Base-by-base conservation (phyloP, 2,888 invertebrate species). In the Eilema depressum region DNA sequence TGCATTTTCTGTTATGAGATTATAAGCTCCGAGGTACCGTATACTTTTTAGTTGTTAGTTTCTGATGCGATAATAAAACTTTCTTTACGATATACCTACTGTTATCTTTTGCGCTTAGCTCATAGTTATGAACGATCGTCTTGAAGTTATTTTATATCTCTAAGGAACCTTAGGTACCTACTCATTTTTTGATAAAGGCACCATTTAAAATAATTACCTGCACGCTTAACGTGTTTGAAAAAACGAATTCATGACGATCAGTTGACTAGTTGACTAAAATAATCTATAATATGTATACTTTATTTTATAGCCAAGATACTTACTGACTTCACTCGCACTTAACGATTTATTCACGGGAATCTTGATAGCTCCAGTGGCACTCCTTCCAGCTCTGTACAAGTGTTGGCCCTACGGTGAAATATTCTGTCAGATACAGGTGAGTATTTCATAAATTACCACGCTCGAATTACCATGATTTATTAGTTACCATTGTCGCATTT, bases 331-430 rank as follows among this genome's bases (percentile, higher is more conserved):
- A 72, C 94, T 98, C 89, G 98, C 98, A 47, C 96, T 98, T 85
- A 98, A 98, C 96, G 98, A 98, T 92, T 96, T 98, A 78, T 98
- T 98, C 85, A 98, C 98, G 89, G 98, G 98, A 63, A 96, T 98
- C 82, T 96, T 98, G 86, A 98, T 98, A 86, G 98, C 98, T 67
- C 98, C 98, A 33, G 98, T 98, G 86, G 98, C 98, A 72, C 96
- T 98, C 76, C 95, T 98, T 82, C 98, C 98, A 30, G 97, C 98
- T 57, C 95, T 98, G 78, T 97, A 98, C 88, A 97, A 97, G 91
- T 98, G 98, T 91, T 98, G 98, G 98, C 98, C 98, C 53, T 98
- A 98, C 94, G 98, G 98, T 69, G 98, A 98, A 93, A 97, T 98
- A 86, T 97, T 98, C 91, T 98, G 98, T 92, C 98, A 98, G 93